Base-by-base conservation (phyloP, 2,888 invertebrate genomes). In the Erpobdella octoculata region DNA sequence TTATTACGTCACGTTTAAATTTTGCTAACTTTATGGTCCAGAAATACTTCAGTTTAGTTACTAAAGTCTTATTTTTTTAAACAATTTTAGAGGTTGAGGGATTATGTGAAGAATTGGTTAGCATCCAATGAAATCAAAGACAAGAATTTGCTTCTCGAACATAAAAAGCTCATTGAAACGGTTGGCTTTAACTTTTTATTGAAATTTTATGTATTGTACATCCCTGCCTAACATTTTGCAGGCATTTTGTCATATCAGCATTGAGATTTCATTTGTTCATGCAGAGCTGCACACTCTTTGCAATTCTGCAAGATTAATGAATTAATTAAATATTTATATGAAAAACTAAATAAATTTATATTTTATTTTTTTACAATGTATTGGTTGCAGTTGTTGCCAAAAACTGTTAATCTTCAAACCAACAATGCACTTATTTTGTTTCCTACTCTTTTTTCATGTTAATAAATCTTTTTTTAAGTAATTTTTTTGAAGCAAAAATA, bases 61-160 rank as follows among this genome's bases (percentile, higher is more conserved):
- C n/a, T n/a, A n/a, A n/a, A n/a, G n/a, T n/a, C n/a, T n/a, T n/a
- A n/a, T n/a, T n/a, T n/a, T n/a, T n/a, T n/a, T n/a, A n/a, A n/a
- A n/a, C n/a, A n/a, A n/a, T 33, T 62, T 1, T 80, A 85, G 83
- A 90, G 98, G 89, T 89, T 98, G 86, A 92, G 98, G 84, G 98
- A 99, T 88, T 97, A 98, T 87, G 98, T 99, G 87, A 99, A 99
- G 88, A 94, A 95, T 86, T 99, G 98, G 98, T 93, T 97, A 86
- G 94, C 96, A 80, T 95, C 95, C 78, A 96, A 91, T 80, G 98
- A 99, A 86, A 97, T 99, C 87, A 99, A 98, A 88, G 98, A 99
- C 88, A 99, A 99, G 87, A 93, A 93, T 86, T 89, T 91, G 82
- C 89, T 99, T 83, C 88, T 93, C 85, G 95, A 97, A 81, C 93